Percentiles rank a stretch among this genome's conserved stretches.
These are phyloP conservation scores for Panulirus ornatus DNA, from an alignment of 1,140 invertebrate species.

Conservation along the genomic window DNA sequence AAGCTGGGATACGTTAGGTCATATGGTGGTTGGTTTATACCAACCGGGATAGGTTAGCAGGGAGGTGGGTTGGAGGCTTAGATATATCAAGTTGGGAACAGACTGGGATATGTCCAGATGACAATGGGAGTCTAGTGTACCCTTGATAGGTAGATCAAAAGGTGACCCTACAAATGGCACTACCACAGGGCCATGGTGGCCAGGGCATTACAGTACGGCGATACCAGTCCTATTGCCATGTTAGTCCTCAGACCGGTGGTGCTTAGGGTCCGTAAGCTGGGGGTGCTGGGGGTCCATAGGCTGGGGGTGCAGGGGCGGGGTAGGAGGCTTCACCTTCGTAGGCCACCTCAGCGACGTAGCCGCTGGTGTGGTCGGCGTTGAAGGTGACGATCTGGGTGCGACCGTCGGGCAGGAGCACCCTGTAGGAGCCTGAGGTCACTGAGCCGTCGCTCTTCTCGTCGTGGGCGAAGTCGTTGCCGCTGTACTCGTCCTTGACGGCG, in stretches of 20 bases:
- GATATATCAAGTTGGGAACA: too few relatives aligned
- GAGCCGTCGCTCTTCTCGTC: constrained; percentile 56
- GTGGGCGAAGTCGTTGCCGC: constrained; percentile 82
- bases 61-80: too few relatives aligned
- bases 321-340: constrained; percentile 85
- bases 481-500: constrained; percentile 84
- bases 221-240: too few relatives aligned
- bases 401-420: constrained; percentile 87
- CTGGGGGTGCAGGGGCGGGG: constrained; percentile 36
- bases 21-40: too few relatives aligned
- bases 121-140: background rate
- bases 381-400: constrained; percentile 86
- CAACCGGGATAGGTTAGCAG: too few relatives aligned
- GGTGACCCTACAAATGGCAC: background rate
- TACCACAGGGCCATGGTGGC: background rate
- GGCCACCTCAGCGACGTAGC: constrained; percentile 87
- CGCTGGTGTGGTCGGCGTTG: constrained; percentile 87
- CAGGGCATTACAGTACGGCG: too few relatives aligned
- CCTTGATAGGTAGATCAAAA: background rate
- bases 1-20: background rate
- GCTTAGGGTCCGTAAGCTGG: constrained; percentile 26
- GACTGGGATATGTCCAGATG: background rate
- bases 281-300: constrained; percentile 29
- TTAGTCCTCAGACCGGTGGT: background rate
- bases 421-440: constrained; percentile 84